Percentiles rank a stretch among this genome's conserved stretches.
Conservation (phyloP, 2,113 vertebrate species). For the Ptychochromis oligacanthus region DNA sequence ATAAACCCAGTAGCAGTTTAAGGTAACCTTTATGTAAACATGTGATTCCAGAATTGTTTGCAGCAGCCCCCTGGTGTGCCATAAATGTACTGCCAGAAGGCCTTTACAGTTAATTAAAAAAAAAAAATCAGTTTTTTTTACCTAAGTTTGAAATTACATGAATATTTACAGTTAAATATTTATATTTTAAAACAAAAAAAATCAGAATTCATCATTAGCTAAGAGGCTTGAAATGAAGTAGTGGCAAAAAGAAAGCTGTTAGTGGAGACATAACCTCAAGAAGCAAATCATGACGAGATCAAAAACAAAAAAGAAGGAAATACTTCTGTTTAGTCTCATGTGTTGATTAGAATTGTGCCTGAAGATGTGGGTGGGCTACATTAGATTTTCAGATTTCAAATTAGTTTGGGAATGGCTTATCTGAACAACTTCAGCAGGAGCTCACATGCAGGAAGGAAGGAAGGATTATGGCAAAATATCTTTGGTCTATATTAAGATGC, state of each 20-base stretch:
- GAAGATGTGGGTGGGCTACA: not conserved
- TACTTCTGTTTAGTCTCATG: not conserved
- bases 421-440: not conserved
- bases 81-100: not conserved
- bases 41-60: not conserved
- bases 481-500: not conserved
- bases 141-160: too few species aligned
- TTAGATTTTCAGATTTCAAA: not conserved
- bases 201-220: too few species aligned
- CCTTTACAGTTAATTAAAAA: too few species aligned
- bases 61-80: not conserved
- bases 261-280: too few species aligned
- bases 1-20: not conserved
- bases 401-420: not conserved
- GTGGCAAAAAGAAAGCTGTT: too few species aligned
- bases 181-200: too few species aligned
- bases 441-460: not conserved
- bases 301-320: not conserved
- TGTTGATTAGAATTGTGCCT: not conserved
- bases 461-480: not conserved
- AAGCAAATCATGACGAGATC: not conserved
- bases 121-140: too few species aligned
- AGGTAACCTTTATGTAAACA: slow-evolving; percentile 7
- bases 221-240: too few species aligned
- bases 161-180: too few species aligned